Evolutionary conservation across 2,888 invertebrate genomes (phyloP).

Genomic region (Hirtodrosophila alboralis): DNA sequence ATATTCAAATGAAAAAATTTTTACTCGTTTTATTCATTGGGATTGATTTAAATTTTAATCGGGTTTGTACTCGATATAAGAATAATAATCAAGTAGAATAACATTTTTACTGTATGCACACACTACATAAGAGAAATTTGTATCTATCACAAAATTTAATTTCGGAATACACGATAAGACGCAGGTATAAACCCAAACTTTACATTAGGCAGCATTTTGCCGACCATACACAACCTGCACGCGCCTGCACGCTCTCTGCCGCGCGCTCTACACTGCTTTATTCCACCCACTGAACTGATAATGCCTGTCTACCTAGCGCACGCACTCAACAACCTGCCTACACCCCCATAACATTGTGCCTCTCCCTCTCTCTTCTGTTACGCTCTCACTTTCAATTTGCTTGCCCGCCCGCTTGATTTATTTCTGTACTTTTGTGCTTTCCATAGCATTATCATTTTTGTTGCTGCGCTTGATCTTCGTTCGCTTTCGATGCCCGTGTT

Average conservation of each 20-base stretch:
- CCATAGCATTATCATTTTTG: constrained; percentile 53
- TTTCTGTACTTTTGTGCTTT: constrained; percentile 50
- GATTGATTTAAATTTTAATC: too few species aligned
- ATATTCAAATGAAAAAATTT: too few species aligned
- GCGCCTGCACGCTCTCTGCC: constrained; percentile 21
- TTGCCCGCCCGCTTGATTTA: constrained; percentile 30
- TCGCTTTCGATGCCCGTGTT: constrained; percentile 40
- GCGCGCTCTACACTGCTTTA: constrained; percentile 6
- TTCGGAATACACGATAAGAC: constrained; percentile 16
- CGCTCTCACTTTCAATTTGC: constrained; percentile 71
- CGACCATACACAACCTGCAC: constrained; percentile 19
- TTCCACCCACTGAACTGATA: constrained; percentile 55
- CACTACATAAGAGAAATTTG: background rate
- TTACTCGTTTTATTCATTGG: too few species aligned
- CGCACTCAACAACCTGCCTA: constrained; percentile 40
- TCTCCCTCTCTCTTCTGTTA: constrained; percentile 10
- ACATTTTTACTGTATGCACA: too few species aligned
- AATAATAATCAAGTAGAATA: too few species aligned
- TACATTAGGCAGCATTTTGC: constrained; percentile 13
- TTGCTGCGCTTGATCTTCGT: constrained; percentile 43
- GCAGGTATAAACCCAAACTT: constrained; percentile 31
- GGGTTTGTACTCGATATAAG: too few species aligned
- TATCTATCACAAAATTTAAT: too few species aligned
- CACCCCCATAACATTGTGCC: constrained; percentile 31
- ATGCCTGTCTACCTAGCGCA: constrained; percentile 42